Evolutionary conservation across 2,797 vertebrate genomes (phyloP).

Genomic region (Falco novaeseelandiae): DNA sequence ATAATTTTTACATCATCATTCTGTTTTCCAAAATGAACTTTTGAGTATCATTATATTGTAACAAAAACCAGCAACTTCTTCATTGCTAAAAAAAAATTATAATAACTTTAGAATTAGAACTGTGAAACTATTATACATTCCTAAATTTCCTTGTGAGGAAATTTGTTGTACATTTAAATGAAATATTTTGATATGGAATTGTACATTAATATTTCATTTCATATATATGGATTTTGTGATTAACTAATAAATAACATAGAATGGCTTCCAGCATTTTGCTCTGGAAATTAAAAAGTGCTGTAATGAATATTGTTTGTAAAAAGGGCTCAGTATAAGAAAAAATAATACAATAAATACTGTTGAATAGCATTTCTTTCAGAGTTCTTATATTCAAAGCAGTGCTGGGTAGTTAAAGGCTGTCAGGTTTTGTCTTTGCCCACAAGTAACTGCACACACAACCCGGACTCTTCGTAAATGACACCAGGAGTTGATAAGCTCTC

Average conservation of each 20-base stretch:
- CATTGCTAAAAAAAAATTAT: neutral
- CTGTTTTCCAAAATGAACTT: neutral
- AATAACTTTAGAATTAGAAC: neutral
- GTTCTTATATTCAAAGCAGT: neutral
- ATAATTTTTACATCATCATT: neutral
- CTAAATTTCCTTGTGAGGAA: neutral
- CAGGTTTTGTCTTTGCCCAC: neutral
- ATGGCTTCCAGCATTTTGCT: neutral
- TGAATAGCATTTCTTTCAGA: neutral
- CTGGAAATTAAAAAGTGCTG: neutral
- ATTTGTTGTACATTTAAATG: neutral
- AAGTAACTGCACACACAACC: neutral
- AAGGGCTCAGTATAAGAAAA: neutral
- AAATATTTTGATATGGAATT: neutral
- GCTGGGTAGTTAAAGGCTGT: neutral
- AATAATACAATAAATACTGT: neutral
- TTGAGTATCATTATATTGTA: neutral
- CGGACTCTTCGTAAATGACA: neutral
- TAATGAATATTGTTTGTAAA: neutral
- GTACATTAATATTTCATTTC: neutral
- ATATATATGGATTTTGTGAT: neutral
- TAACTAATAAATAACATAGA: slow-evolving; percentile 1
- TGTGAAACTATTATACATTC: neutral
- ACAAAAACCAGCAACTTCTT: neutral
- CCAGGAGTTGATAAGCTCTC: neutral